Evolutionary conservation across 2,888 invertebrate genomes (phyloP).

Genomic region (Melipona bicolor): DNA sequence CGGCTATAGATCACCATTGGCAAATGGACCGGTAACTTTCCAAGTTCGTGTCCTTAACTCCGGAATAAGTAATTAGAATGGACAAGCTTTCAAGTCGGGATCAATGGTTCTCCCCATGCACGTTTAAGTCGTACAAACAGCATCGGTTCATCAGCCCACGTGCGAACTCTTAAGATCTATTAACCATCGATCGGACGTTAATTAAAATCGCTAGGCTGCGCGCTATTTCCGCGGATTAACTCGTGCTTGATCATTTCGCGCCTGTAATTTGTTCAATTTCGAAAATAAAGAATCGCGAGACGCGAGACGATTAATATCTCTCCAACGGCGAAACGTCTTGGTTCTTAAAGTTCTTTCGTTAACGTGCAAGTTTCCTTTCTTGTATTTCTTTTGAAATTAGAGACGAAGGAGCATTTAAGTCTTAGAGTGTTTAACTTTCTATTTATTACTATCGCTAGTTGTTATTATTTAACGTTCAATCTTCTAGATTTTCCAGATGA

Average conservation of each 20-base stretch:
- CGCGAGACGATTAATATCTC: not conserved
- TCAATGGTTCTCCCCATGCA: not conserved
- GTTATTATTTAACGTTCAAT: too few relatives aligned
- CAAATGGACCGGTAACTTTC: constrained; percentile 56
- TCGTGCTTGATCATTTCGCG: not conserved
- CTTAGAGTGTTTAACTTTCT: not conserved
- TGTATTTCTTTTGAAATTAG: not conserved
- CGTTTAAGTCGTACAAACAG: constrained; percentile 42
- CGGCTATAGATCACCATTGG: constrained; percentile 42
- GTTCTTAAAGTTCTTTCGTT: not conserved
- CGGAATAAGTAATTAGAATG: constrained; percentile 47
- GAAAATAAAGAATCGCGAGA: not conserved
- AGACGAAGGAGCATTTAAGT: not conserved
- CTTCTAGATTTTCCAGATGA: too few relatives aligned
- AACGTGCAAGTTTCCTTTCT: not conserved
- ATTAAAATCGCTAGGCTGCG: constrained; percentile 19
- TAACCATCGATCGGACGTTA: constrained; percentile 32
- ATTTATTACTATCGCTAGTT: not conserved
- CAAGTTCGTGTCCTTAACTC: constrained; percentile 44
- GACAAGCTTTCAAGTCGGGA: constrained; percentile 44
- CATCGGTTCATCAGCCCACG: constrained; percentile 41
- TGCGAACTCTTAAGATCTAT: constrained; percentile 21
- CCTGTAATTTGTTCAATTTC: constrained; percentile 13
- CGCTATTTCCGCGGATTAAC: constrained; percentile 25
- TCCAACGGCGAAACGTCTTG: not conserved